Evolutionary conservation across 2,888 invertebrate genomes (phyloP).

Genomic region (Diarsia rubi): DNA sequence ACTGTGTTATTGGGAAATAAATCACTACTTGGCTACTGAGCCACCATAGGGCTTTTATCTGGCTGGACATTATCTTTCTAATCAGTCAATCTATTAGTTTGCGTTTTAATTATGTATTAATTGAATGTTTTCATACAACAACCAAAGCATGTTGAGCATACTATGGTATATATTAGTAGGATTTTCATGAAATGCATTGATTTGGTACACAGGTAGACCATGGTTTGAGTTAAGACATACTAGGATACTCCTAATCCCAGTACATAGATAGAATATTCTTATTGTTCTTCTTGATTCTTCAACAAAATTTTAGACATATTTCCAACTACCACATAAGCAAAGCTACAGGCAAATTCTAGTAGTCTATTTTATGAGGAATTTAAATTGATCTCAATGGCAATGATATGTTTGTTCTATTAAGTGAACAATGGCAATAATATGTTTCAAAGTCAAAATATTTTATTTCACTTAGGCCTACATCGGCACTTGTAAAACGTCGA

Average conservation of each 20-base stretch:
- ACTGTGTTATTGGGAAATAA: background rate
- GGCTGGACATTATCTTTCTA: background rate
- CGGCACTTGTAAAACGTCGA: no score
- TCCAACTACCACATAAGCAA: background rate
- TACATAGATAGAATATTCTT: background rate
- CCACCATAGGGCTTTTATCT: background rate
- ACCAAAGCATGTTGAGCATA: background rate
- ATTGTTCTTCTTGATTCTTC: no score
- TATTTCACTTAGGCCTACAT: no score
- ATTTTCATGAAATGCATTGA: background rate
- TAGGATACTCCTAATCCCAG: background rate
- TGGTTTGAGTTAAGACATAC: background rate
- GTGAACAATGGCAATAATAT: background rate
- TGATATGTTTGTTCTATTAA: constrained; percentile 38
- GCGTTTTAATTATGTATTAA: constrained; percentile 28
- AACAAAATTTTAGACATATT: background rate
- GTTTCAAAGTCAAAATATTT: no score
- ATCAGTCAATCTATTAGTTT: constrained; percentile 9
- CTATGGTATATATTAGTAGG: background rate
- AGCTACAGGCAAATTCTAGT: background rate
- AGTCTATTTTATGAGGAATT: constrained; percentile 35
- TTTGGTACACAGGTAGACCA: background rate
- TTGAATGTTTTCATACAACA: background rate
- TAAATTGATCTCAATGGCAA: constrained; percentile 52
- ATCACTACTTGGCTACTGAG: background rate